phyloP scores from a whole-genome alignment of 2,797 vertebrate species.

The Anabas testudineus region DNA sequence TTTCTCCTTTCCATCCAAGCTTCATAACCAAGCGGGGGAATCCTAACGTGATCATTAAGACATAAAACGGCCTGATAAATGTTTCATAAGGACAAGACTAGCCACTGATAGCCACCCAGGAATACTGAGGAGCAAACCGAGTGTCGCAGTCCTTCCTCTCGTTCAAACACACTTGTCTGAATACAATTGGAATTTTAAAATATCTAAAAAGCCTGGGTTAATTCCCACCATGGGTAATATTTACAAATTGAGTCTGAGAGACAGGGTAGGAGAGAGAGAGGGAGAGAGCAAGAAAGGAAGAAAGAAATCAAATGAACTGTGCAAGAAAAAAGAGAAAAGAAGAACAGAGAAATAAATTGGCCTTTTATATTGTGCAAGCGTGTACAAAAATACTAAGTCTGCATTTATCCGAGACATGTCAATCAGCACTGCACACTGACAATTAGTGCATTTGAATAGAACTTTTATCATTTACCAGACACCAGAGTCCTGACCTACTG shows the following conservation, averaged over 20 bases:
- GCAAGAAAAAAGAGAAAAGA: constrained; percentile 74
- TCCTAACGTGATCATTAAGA: constrained; percentile 88
- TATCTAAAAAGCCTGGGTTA: constrained; percentile 80
- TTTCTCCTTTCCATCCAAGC: constrained; percentile 51
- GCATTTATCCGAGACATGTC: constrained; percentile 87
- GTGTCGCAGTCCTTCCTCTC: constrained; percentile 65
- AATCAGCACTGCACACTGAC: constrained; percentile 86
- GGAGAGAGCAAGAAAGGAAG: constrained; percentile 59
- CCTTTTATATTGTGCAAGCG: constrained; percentile 87
- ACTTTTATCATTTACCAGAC: constrained; percentile 88
- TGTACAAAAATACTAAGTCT: constrained; percentile 89
- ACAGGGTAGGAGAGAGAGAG: constrained; percentile 62
- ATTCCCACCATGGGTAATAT: constrained; percentile 87
- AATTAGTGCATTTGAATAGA: constrained; percentile 87
- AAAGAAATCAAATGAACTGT: constrained; percentile 84
- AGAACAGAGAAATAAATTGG: constrained; percentile 85
- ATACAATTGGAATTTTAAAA: constrained; percentile 87
- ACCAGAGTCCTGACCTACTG: constrained; percentile 88
- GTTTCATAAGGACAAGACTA: constrained; percentile 86
- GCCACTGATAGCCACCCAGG: constrained; percentile 84
- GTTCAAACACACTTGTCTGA: constrained; percentile 79
- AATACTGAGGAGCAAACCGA: constrained; percentile 74
- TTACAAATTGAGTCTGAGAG: constrained; percentile 86
- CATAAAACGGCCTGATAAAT: constrained; percentile 87
- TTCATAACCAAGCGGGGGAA: constrained; percentile 84